These are phyloP conservation scores for Biston stratarius DNA, from an alignment of 2,888 invertebrate genomes.

Conservation along the genomic window DNA sequence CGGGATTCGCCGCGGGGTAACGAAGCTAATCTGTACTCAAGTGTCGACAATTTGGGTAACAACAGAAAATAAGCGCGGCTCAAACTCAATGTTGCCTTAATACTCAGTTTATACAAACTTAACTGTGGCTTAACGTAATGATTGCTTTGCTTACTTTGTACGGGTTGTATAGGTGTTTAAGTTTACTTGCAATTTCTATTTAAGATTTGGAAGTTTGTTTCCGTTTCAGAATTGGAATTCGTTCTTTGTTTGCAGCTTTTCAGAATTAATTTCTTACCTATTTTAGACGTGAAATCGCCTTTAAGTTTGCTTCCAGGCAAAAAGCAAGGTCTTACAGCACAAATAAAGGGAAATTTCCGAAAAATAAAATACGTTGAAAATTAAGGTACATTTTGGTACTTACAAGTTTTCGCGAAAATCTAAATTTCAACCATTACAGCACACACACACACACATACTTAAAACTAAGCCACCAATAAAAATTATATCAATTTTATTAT, in stretches of 20 bases:
- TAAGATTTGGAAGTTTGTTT: constrained; percentile 8
- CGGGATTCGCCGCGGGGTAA: constrained; percentile 78
- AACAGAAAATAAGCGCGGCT: constrained; percentile 83
- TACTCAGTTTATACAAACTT: constrained; percentile 66
- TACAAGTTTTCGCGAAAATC: too few species aligned
- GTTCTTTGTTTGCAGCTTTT: not conserved
- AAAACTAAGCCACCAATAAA: too few species aligned
- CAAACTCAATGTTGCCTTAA: constrained; percentile 66
- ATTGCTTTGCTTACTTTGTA: constrained; percentile 44
- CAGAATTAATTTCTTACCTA: not conserved
- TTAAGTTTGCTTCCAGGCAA: not conserved
- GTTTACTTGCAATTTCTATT: constrained; percentile 10
- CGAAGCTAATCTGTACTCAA: constrained; percentile 86
- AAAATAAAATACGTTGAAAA: too few species aligned
- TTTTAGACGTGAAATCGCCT: too few species aligned
- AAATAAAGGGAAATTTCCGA: too few species aligned
- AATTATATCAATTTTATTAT: too few species aligned
- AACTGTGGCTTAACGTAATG: constrained; percentile 53
- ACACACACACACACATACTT: too few species aligned
- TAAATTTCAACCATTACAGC: too few species aligned
- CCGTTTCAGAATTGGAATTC: not conserved
- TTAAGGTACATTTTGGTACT: too few species aligned
- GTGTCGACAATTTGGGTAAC: constrained; percentile 86
- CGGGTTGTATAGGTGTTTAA: constrained; percentile 14
- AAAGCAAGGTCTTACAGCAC: too few species aligned